Evolutionary conservation across 2,797 vertebrate genomes (phyloP).

Genomic region (Chelonia mydas): DNA sequence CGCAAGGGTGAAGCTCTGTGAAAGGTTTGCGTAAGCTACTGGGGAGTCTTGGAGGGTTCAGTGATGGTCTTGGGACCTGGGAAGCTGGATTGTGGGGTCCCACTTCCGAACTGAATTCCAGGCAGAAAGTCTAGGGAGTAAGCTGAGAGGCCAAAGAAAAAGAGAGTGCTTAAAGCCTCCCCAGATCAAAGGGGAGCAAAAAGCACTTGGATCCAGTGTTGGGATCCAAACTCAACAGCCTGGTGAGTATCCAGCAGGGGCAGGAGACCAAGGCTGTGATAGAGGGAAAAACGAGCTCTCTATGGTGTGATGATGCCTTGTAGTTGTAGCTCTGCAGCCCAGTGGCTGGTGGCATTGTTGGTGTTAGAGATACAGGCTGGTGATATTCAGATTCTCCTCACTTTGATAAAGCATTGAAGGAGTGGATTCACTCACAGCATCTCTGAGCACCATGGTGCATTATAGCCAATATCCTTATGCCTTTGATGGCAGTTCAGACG

Average conservation of each 20-base stretch:
- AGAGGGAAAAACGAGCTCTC: conserved; percentile 13
- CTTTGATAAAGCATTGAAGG: not conserved
- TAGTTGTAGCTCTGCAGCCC: not conserved
- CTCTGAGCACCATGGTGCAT: not conserved
- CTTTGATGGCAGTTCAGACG: not conserved
- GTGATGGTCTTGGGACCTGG: not conserved
- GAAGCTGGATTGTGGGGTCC: not conserved
- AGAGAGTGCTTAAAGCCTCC: not conserved
- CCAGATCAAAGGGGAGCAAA: not conserved
- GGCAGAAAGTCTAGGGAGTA: not conserved
- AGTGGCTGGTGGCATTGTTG: not conserved
- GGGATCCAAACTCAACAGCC: not conserved
- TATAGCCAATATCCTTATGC: not conserved
- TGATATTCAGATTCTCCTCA: not conserved
- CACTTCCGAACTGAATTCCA: not conserved
- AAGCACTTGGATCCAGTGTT: not conserved
- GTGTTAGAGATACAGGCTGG: not conserved
- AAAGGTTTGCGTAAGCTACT: not conserved
- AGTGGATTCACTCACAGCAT: not conserved
- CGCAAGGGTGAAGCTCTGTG: not conserved
- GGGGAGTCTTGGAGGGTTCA: not conserved
- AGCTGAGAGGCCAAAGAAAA: not conserved
- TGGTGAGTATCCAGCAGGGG: not conserved
- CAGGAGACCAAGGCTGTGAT: not conserved
- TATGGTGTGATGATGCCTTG: not conserved